phyloP scores from a whole-genome alignment of 2,113 vertebrate species.

The Sakesphorus luctuosus region DNA sequence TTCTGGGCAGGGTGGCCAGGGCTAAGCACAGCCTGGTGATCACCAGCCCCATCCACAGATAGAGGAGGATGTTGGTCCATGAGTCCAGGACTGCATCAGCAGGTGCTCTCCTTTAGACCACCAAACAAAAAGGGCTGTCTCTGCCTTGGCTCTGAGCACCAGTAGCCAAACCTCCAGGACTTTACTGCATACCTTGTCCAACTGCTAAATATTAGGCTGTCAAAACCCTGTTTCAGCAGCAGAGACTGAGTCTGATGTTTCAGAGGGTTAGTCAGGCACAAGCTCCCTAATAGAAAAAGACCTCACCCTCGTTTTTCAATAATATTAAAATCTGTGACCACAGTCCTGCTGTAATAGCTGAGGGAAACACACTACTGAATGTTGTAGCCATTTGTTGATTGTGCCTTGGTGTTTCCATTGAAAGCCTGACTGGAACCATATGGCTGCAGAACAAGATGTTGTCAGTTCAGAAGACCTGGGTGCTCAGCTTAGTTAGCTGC shows the following conservation, averaged over 20 bases:
- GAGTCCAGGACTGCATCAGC: neutral
- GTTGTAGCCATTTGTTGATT: neutral
- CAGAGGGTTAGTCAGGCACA: neutral
- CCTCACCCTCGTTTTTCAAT: neutral
- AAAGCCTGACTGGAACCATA: neutral
- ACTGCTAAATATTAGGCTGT: neutral
- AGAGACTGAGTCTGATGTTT: neutral
- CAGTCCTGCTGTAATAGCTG: neutral
- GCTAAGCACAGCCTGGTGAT: neutral
- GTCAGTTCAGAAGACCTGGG: neutral
- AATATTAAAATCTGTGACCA: neutral
- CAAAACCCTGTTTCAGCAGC: neutral
- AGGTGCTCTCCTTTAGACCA: neutral
- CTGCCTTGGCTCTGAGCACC: neutral
- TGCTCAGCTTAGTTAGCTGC: neutral
- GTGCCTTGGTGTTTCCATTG: neutral
- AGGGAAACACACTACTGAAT: neutral
- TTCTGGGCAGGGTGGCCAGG: neutral
- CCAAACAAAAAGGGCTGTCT: neutral
- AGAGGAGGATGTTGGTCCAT: fast-evolving
- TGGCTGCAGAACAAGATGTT: fast-evolving
- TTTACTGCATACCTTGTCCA: neutral
- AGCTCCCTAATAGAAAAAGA: neutral
- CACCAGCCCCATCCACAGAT: no score
- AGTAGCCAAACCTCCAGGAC: neutral